Base-by-base conservation (phyloP, 2,888 invertebrate genomes). In the Malacosoma neustria region DNA sequence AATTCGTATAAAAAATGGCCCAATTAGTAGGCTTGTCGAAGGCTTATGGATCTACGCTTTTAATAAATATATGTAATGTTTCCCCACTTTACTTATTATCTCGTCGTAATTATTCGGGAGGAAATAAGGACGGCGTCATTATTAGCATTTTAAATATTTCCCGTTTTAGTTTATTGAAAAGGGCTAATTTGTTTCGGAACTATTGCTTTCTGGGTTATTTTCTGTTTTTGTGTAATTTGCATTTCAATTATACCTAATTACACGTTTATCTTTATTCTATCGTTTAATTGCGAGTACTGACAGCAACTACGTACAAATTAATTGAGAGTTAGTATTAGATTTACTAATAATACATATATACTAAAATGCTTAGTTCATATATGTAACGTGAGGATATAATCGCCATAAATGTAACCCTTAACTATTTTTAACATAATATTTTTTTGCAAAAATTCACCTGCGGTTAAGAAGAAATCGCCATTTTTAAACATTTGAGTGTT, bases 11-110 rank as follows among this genome's bases (percentile, higher is more conserved):
- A 57, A 57, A 60, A 60, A 57, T 49, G 35, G 43, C 41, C 43
- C 49, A 54, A 60, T 54, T 46, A 52, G 42, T 37, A 37, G 40
- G 44, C 43, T 46, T 46, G 46, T 43, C 56, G 49, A 54, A 51
- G 53, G 51, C 50, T 58, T 56, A 49, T 52, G 51, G 57, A 54
- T 52, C 52, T 22, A 7, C 22, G 46, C 42, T 39, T 51, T 50
- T 60, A 48, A 57, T 51, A 49, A 61, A 57, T 60, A 51, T 46
- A 48, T 41, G 45, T 53, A 53, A 57, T 57, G 52, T 59, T 59
- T 54, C 45, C 48, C 51, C 54, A 52, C 53, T 60, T 56, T 57
- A 55, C 55, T 57, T 62, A 61, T 62, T 60, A 61, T 55, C 50
- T 49, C 34, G 46, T 48, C 48, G 22, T 22, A 22, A 22, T 22